Base-by-base conservation (phyloP, 2,888 invertebrate species). In the Endotricha flammealis region DNA sequence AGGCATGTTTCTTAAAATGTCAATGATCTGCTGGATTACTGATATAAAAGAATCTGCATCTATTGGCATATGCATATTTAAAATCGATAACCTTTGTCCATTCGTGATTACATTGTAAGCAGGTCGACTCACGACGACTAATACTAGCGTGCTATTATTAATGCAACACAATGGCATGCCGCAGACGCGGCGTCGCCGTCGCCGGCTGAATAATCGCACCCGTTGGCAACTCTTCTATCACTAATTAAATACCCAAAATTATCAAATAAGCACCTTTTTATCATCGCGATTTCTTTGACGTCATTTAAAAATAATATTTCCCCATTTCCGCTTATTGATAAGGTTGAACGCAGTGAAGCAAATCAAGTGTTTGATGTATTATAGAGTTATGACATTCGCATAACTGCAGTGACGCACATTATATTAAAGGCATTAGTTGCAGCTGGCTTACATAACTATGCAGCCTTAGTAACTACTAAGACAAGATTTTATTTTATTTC, bases 121-220 rank as follows among this genome's bases (percentile, higher is more conserved):
- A 34, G 32, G 23, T 32, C 36, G 34, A 48, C 50, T 59, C 59
- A 64, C 64, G 59, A 46, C 44, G 60, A 53, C 37, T 41, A 41
- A 39, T 39, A 48, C 38, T 42, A 47, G 33, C 41, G 39, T 37
- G 57, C 64, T 72, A 70, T 69, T 70, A 71, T 71, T 66, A 73
- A 67, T 78, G 69, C 72, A 34, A 13, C 57, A 65, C 66, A 79
- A 77, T 75, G 52, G 63, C 62, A 53, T 63, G 62, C 47, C 65
- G 65, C 68, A 83, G 83, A 83, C 82, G 61, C 61, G 55, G 60
- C 64, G 83, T 75, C 82, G 82, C 82, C 83, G n/a, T n/a, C n/a
- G n/a, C n/a, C 48, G 49, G 49, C 58, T 58, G 58, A 68, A 71
- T 72, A 64, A 67, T 70, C 66, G 62, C 64, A 64, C 60, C 53